Percentiles rank a stretch among this genome's conserved stretches.
phyloP scores from a whole-genome alignment of 92 coral and sea anemone species.

The Pocillopora grandis region DNA sequence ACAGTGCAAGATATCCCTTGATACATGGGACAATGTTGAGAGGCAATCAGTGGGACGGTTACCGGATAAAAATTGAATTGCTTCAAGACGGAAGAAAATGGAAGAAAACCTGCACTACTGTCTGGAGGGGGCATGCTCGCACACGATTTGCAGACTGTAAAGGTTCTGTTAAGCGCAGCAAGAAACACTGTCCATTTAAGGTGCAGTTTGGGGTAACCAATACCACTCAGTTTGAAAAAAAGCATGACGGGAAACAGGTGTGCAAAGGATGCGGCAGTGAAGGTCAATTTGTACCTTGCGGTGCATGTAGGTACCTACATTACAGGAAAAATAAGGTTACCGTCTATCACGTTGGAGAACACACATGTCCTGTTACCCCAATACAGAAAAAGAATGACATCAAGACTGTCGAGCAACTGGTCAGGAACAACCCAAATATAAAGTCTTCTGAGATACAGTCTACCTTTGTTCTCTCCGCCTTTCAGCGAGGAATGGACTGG shows the following conservation, averaged over 20 bases:
- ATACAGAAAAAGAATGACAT: slow-evolving; percentile 12
- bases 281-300: slow-evolving; percentile 43
- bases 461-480: slow-evolving; percentile 33
- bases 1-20: slow-evolving; percentile 23
- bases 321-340: slow-evolving; percentile 51
- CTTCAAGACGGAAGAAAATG: slow-evolving; percentile 50
- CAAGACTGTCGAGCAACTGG: slow-evolving; percentile 39
- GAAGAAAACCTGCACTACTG: slow-evolving; percentile 48
- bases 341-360: slow-evolving; percentile 65
- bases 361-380: slow-evolving; percentile 63
- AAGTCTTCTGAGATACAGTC: slow-evolving; percentile 44
- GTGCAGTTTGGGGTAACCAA: slow-evolving; percentile 53
- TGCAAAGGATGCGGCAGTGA: slow-evolving; percentile 60
- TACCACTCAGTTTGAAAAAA: slow-evolving; percentile 56
- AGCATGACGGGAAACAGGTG: slow-evolving; percentile 14
- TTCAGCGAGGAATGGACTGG: slow-evolving; percentile 1
- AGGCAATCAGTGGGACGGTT: slow-evolving; percentile 42
- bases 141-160: slow-evolving; percentile 58
- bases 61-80: background rate
- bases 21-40: slow-evolving; percentile 33
- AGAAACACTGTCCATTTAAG: slow-evolving; percentile 43
- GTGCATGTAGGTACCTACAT: slow-evolving; percentile 59
- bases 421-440: slow-evolving; percentile 36
- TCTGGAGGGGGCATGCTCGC: slow-evolving; percentile 51
- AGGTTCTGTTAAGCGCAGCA: slow-evolving; percentile 39